Conservation (phyloP, 2,113 vertebrate species). For the Trematomus loennbergii region DNA sequence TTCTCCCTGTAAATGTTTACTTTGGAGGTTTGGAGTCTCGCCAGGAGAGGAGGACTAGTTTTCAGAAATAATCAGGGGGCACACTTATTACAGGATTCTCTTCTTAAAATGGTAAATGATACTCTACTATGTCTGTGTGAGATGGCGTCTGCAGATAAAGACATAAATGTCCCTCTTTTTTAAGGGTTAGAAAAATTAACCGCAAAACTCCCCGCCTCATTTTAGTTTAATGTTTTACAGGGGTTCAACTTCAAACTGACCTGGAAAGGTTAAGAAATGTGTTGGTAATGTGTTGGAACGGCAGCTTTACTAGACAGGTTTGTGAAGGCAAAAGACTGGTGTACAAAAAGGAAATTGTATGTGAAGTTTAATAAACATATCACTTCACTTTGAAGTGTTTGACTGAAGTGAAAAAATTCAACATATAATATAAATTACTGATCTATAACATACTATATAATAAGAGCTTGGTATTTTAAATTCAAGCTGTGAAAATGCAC, state of each 20-base stretch:
- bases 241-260: slow-evolving; percentile 11
- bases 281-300: slow-evolving; percentile 36
- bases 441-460: neutral
- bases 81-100: slow-evolving; percentile 81
- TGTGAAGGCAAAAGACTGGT: neutral
- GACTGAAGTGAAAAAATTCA: neutral
- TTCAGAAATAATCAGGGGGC: slow-evolving; percentile 84
- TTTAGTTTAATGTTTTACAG: slow-evolving; percentile 45
- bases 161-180: slow-evolving; percentile 22
- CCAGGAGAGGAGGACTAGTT: slow-evolving; percentile 83
- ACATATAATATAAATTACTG: neutral
- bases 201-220: slow-evolving; percentile 10
- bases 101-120: slow-evolving; percentile 68
- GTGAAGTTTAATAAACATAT: slow-evolving; percentile 5
- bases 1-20: slow-evolving; percentile 82
- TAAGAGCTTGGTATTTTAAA: neutral
- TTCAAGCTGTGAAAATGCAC: slow-evolving; percentile 15
- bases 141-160: slow-evolving; percentile 20
- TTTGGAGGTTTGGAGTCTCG: slow-evolving; percentile 80
- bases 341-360: neutral
- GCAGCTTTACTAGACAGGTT: neutral
- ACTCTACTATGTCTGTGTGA: slow-evolving; percentile 33
- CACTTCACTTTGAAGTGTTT: neutral
- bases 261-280: slow-evolving; percentile 37
- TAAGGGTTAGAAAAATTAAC: slow-evolving; percentile 25